These are phyloP conservation scores for Gonatopus flavifemur DNA, from an alignment of 1,140 invertebrate species.

Conservation along the genomic window DNA sequence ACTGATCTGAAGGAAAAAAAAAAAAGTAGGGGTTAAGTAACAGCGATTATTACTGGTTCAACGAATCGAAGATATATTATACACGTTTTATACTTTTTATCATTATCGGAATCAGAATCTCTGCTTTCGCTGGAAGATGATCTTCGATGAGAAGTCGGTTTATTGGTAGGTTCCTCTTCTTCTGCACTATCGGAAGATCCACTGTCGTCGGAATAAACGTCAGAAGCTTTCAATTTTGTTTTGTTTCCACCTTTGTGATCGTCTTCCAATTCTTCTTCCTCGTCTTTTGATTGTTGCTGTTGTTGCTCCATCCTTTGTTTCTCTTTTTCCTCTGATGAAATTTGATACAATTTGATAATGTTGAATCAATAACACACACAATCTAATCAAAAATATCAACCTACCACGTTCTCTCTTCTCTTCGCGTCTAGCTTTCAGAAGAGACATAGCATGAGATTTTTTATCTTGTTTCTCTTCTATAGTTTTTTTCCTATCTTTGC, in stretches of 20 bases:
- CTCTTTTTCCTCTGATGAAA: conserved; percentile 60
- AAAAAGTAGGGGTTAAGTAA: not conserved
- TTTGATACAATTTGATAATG: not conserved
- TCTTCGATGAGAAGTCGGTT: conserved; percentile 52
- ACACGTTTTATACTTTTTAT: no score
- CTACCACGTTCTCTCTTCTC: conserved; percentile 72
- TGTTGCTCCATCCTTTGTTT: conserved; percentile 60
- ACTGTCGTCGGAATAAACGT: conserved; percentile 95
- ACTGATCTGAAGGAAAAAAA: conserved; percentile 49
- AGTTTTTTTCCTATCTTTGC: conserved; percentile 89
- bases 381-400: not conserved
- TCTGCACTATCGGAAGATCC: conserved; percentile 70
- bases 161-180: conserved; percentile 61
- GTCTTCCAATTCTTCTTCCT: conserved; percentile 63
- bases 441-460: conserved; percentile 87
- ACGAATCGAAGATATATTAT: no score
- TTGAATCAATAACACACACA: not conserved
- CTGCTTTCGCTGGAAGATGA: conserved; percentile 61
- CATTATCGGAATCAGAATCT: conserved; percentile 60
- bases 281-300: conserved; percentile 60
- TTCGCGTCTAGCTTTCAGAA: conserved; percentile 86
- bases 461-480: conserved; percentile 88
- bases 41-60: no score
- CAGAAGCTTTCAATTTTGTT: conserved; percentile 84
- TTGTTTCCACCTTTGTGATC: conserved; percentile 58